Percentiles rank a stretch among this genome's conserved stretches.
Evolutionary conservation across 2,797 vertebrate species (phyloP).

Genomic region (Epinephelus coioides): DNA sequence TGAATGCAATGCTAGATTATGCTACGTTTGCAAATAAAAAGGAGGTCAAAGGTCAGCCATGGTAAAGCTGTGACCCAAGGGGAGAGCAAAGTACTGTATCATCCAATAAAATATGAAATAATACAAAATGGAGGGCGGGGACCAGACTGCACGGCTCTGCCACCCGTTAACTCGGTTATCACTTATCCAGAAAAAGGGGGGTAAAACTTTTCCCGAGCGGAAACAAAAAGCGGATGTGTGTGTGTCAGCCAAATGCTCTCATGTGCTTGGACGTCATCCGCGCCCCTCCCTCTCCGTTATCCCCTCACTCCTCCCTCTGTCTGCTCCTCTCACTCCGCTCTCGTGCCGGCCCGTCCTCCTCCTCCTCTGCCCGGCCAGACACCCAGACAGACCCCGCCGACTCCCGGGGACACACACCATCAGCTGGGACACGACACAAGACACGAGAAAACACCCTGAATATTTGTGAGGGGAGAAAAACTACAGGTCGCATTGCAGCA

Average conservation of each 20-base stretch:
- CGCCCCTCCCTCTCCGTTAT: constrained; percentile 78
- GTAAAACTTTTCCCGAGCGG: constrained; percentile 30
- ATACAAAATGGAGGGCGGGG: not conserved
- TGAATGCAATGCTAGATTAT: not conserved
- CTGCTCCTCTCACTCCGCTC: constrained; percentile 59
- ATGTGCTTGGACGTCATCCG: constrained; percentile 73
- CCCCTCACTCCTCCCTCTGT: constrained; percentile 62
- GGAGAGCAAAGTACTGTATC: no score
- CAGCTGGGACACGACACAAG: constrained; percentile 5
- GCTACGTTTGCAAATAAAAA: constrained; percentile 17
- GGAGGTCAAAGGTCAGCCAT: constrained; percentile 37
- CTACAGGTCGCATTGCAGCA: constrained; percentile 56
- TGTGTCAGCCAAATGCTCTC: constrained; percentile 57
- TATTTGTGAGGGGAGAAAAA: not conserved
- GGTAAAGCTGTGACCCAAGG: not conserved
- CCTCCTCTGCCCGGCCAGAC: constrained; percentile 68
- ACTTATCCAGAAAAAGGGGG: not conserved
- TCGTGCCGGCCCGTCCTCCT: constrained; percentile 67
- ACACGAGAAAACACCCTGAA: not conserved
- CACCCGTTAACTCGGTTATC: constrained; percentile 1
- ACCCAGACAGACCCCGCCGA: constrained; percentile 49
- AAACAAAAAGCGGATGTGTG: constrained; percentile 55
- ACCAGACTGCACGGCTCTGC: not conserved
- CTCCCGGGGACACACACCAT: constrained; percentile 17
- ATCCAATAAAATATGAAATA: not conserved